Conservation (phyloP, 1,140 invertebrate species). For the Elymnias hypermnestra region DNA sequence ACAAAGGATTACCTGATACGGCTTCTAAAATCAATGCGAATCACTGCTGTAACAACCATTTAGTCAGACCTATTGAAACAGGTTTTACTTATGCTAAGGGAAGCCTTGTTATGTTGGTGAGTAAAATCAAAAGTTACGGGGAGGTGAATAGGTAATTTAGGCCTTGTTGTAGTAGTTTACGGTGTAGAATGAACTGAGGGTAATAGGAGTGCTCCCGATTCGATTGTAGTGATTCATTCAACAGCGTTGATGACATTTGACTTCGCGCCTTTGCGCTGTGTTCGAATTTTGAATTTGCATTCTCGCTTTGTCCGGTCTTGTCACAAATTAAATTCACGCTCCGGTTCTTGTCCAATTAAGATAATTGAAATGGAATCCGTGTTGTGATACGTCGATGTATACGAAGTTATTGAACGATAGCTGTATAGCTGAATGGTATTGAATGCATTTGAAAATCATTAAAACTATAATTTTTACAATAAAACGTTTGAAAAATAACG, state of each 20-base stretch:
- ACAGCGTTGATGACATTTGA: slow-evolving; percentile 47
- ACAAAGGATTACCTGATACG: slow-evolving; percentile 58
- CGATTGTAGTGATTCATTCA: slow-evolving; percentile 58
- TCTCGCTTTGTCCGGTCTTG: slow-evolving; percentile 8
- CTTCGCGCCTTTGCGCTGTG: slow-evolving; percentile 35
- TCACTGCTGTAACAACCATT: slow-evolving; percentile 38
- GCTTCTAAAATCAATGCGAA: slow-evolving; percentile 71
- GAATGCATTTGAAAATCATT: too few relatives aligned
- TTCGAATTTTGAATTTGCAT: slow-evolving; percentile 41
- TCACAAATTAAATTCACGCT: too few relatives aligned
- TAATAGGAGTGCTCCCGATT: slow-evolving; percentile 29
- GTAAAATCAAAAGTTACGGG: slow-evolving; percentile 31
- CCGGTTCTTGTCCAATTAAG: neutral
- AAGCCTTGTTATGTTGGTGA: slow-evolving; percentile 31
- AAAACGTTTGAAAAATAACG: too few relatives aligned
- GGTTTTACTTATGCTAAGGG: slow-evolving; percentile 13
- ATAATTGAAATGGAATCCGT: slow-evolving; percentile 4
- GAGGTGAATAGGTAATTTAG: slow-evolving; percentile 22
- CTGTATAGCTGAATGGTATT: too few relatives aligned
- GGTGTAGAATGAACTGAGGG: slow-evolving; percentile 20
- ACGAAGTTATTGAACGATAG: too few relatives aligned
- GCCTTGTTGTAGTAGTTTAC: slow-evolving; percentile 20
- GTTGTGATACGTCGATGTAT: too few relatives aligned
- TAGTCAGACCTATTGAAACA: slow-evolving; percentile 27
- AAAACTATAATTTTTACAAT: too few relatives aligned